Percentiles rank a stretch among this genome's conserved stretches.
These are phyloP conservation scores for Bombus confusus DNA, from an alignment of 1,140 invertebrate species.

Conservation along the genomic window DNA sequence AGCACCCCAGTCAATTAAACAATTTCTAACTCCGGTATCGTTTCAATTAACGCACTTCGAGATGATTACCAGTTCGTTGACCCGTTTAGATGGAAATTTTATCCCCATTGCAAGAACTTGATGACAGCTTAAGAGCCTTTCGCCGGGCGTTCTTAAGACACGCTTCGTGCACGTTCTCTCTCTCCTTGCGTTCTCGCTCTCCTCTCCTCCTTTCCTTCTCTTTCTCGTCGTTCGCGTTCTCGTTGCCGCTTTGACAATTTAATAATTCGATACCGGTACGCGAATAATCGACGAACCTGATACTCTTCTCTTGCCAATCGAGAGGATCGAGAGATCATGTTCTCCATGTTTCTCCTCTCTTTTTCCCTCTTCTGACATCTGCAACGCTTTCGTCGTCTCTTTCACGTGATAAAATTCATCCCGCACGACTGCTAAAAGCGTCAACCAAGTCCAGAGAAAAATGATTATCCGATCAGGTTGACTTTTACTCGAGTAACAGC, in stretches of 20 bases:
- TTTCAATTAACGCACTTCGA: constrained; percentile 57
- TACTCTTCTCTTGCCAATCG: constrained; percentile 58
- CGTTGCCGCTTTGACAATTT: constrained; percentile 73
- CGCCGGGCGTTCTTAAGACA: constrained; percentile 75
- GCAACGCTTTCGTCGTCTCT: neutral
- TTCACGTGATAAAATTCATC: constrained; percentile 3
- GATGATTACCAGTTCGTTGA: constrained; percentile 50
- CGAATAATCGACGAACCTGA: constrained; percentile 76
- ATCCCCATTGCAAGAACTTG: constrained; percentile 76
- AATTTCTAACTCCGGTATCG: constrained; percentile 49
- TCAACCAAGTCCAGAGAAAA: neutral
- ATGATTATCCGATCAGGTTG: constrained; percentile 35
- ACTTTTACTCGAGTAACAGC: neutral
- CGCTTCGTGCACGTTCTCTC: constrained; percentile 17
- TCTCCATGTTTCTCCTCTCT: constrained; percentile 4
- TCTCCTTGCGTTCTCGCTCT: neutral
- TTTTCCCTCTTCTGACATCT: neutral
- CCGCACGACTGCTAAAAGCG: neutral
- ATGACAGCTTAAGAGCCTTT: constrained; percentile 82
- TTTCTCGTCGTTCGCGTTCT: constrained; percentile 51
- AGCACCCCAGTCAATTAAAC: constrained; percentile 9
- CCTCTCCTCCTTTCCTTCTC: neutral
- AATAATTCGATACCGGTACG: constrained; percentile 75
- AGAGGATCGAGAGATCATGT: constrained; percentile 40
- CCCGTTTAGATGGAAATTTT: constrained; percentile 74